These are phyloP conservation scores for Ophiothrix spiculata DNA, from an alignment of 35 echinoderm and acorn worm species.

Conservation along the genomic window DNA sequence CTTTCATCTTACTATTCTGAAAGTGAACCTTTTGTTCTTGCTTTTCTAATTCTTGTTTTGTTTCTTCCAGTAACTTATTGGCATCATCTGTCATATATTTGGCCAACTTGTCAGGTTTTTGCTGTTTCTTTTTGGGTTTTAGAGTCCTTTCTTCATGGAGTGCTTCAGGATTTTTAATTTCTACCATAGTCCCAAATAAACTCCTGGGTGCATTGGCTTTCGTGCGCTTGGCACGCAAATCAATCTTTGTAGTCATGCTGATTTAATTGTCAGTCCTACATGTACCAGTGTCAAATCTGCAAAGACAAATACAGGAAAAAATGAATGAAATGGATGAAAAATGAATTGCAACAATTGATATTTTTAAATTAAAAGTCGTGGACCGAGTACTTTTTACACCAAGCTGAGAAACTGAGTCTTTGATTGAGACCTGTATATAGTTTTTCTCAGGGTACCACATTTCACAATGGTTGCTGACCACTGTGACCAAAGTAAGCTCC, in stretches of 20 bases:
- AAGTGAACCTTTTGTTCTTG: slow-evolving; percentile 51
- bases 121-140: slow-evolving; percentile 10
- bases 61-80: slow-evolving; percentile 35
- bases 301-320: slow-evolving; percentile 6
- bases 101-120: slow-evolving; percentile 68
- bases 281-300: neutral
- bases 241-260: slow-evolving; percentile 49
- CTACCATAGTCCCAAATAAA: slow-evolving; percentile 80
- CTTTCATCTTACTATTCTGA: slow-evolving; percentile 59
- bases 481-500: no score
- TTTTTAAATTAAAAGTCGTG: no score
- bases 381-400: no score
- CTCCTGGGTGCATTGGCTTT: slow-evolving; percentile 82
- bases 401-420: no score
- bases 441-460: no score
- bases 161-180: slow-evolving; percentile 72
- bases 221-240: slow-evolving; percentile 79
- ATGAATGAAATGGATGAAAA: no score
- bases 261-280: neutral
- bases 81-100: slow-evolving; percentile 45
- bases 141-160: slow-evolving; percentile 27
- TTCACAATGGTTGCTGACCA: no score
- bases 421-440: no score
- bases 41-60: slow-evolving; percentile 35
- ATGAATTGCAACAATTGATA: no score